Conservation (phyloP, 2,797 vertebrate species). For the Onychomys leucogaster region DNA sequence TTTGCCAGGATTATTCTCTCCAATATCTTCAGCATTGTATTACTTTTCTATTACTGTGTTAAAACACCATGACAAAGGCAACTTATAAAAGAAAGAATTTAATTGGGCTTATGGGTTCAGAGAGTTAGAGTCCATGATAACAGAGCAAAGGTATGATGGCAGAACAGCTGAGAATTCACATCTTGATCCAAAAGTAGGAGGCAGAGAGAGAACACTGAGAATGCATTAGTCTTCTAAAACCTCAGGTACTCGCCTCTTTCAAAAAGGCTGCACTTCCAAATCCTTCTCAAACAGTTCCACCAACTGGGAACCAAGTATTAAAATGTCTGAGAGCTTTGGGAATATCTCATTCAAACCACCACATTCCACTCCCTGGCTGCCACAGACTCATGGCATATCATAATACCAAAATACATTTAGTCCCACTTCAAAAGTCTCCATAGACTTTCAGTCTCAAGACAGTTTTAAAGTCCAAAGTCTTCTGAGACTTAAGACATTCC, state of each 20-base stretch:
- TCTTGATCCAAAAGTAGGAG: neutral
- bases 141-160: neutral
- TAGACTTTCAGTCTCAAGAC: neutral
- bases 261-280: neutral
- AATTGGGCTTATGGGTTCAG: neutral
- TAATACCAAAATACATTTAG: neutral
- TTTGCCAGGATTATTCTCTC: slow-evolving; percentile 8
- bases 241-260: neutral
- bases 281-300: neutral
- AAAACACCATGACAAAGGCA: neutral
- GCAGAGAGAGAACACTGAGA: neutral
- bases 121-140: neutral
- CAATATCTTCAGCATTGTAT: neutral
- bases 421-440: neutral
- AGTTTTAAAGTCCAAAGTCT: neutral
- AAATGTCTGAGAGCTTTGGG: neutral
- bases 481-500: neutral
- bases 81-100: neutral
- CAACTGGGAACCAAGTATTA: neutral
- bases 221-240: neutral
- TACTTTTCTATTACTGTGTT: neutral
- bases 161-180: neutral
- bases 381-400: neutral
- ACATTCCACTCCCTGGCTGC: neutral
- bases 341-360: neutral